These are phyloP conservation scores for Acleris laterana DNA, from an alignment of 2,888 invertebrate species.

Conservation along the genomic window DNA sequence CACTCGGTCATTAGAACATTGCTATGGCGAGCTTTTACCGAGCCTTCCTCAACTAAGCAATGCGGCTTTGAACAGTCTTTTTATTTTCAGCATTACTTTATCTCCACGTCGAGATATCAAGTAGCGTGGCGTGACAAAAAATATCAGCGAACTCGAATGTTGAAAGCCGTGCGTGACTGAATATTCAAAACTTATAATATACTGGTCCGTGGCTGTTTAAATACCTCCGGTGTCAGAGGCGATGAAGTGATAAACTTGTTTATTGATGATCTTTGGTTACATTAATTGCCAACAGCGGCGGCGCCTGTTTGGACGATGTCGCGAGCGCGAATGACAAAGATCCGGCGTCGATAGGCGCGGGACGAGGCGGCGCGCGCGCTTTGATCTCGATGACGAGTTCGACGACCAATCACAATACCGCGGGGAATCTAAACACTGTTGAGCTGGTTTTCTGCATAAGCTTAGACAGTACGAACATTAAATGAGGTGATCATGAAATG, in stretches of 20 bases:
- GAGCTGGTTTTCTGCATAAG: too few relatives aligned
- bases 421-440: constrained; percentile 46
- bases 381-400: constrained; percentile 75
- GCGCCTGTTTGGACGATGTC: constrained; percentile 69
- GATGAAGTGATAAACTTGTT: constrained; percentile 83
- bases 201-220: constrained; percentile 69
- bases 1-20: constrained; percentile 68
- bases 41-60: constrained; percentile 8
- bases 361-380: constrained; percentile 59
- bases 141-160: constrained; percentile 48
- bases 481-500: too few relatives aligned
- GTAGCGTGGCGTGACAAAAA: constrained; percentile 50
- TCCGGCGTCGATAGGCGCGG: constrained; percentile 66
- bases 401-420: constrained; percentile 76
- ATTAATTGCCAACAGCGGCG: constrained; percentile 81
- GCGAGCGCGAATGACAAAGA: constrained; percentile 79
- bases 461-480: too few relatives aligned
- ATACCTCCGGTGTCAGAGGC: constrained; percentile 70
- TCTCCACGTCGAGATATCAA: constrained; percentile 12
- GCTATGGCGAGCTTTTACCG: constrained; percentile 44
- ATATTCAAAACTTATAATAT: constrained; percentile 72
- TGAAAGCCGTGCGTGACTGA: constrained; percentile 75
- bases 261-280: constrained; percentile 82
- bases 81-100: constrained; percentile 3
- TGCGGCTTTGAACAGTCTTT: constrained; percentile 5